Evolutionary conservation across 2,888 invertebrate species (phyloP).

Genomic region (Oscheius onirici): DNA sequence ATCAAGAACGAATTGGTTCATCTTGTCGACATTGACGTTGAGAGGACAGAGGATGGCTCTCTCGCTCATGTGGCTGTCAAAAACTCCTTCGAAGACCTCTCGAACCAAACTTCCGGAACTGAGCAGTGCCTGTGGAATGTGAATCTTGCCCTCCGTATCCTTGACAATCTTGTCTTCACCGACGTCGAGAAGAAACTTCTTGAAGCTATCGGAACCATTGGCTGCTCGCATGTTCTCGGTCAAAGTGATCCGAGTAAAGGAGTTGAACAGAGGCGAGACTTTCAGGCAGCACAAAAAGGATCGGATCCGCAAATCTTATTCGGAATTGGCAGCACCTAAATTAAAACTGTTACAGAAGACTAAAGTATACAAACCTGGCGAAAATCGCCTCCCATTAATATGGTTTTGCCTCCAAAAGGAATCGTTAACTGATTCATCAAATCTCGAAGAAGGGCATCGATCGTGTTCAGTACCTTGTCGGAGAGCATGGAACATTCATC

Average conservation of each 20-base stretch:
- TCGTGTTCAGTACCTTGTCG: slow-evolving; percentile 22
- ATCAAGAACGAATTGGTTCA: slow-evolving; percentile 80
- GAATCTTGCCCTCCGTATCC: not conserved
- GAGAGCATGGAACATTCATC: slow-evolving; percentile 39
- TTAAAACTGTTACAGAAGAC: no score
- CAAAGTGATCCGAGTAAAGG: not conserved
- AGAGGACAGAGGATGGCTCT: no score
- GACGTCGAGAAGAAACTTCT: not conserved
- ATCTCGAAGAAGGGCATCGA: slow-evolving; percentile 34
- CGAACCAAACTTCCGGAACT: not conserved
- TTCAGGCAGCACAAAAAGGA: not conserved
- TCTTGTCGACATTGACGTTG: not conserved
- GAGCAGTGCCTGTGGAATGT: not conserved
- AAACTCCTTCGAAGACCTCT: not conserved
- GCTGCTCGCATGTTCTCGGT: not conserved
- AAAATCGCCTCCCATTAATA: not conserved
- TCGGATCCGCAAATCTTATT: not conserved
- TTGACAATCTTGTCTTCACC: not conserved
- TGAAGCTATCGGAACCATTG: not conserved
- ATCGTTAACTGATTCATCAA: not conserved
- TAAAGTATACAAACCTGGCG: no score
- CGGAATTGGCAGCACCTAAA: not conserved
- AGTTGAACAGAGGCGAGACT: not conserved
- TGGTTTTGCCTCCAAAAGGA: slow-evolving; percentile 35
- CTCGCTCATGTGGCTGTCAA: not conserved